phyloP scores from a whole-genome alignment of 2,888 invertebrate species.

The Nephrotoma appendiculata region DNA sequence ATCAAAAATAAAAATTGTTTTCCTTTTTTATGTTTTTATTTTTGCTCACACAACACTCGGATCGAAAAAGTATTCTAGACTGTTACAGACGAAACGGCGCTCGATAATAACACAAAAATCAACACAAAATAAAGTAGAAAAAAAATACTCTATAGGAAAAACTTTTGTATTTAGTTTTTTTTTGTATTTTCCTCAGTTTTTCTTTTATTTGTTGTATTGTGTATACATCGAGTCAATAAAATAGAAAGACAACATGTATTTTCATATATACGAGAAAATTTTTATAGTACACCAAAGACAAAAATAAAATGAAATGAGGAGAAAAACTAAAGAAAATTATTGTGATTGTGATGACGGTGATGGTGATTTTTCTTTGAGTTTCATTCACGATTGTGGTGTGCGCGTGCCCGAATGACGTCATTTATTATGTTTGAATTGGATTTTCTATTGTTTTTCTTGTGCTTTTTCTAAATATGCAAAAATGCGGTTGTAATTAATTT shows the following conservation, averaged over 20 bases:
- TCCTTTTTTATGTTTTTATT: not conserved
- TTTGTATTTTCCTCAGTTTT: not conserved
- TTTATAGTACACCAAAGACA: not conserved
- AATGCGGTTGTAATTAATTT: not conserved
- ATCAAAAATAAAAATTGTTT: not conserved
- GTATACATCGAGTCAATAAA: not conserved
- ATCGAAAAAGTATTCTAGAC: not conserved
- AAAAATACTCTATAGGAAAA: not conserved
- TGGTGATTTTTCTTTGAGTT: not conserved
- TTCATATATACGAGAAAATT: not conserved
- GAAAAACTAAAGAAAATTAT: not conserved
- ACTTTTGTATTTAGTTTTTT: not conserved
- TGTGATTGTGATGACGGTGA: not conserved
- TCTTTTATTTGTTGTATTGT: not conserved
- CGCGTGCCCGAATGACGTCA: not conserved
- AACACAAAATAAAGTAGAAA: not conserved
- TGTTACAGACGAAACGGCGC: conserved; percentile 3
- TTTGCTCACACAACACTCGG: not conserved
- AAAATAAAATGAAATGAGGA: not conserved
- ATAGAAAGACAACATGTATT: not conserved
- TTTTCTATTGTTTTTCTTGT: not conserved
- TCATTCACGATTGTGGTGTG: not conserved
- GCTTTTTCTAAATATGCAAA: not conserved
- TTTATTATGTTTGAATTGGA: not conserved
- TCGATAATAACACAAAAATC: not conserved